Percentiles rank a stretch among this genome's conserved stretches.
phyloP scores from a whole-genome alignment of 2,888 invertebrate species.

The Cheilosia urbana region DNA sequence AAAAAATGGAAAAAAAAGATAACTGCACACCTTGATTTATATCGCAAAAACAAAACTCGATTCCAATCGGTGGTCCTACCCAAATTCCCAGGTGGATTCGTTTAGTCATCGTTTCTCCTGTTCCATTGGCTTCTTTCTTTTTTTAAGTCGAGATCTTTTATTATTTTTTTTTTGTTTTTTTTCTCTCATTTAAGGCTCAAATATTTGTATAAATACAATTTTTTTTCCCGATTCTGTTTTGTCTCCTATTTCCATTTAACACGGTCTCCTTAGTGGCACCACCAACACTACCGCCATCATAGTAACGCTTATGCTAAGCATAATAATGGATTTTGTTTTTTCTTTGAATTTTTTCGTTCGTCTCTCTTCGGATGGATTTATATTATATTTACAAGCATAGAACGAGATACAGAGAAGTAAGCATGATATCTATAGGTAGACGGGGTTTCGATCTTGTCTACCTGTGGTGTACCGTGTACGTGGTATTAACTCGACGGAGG shows the following conservation, averaged over 20 bases:
- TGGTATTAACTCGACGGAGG: conserved; percentile 58
- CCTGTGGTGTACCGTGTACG: conserved; percentile 67
- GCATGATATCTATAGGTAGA: conserved; percentile 48
- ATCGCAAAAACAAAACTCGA: conserved; percentile 59
- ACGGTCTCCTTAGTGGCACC: conserved; percentile 68
- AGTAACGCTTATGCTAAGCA: conserved; percentile 71
- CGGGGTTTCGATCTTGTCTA: conserved; percentile 68
- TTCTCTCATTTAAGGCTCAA: conserved; percentile 64
- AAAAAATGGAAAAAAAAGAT: conserved; percentile 18
- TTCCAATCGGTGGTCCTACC: conserved; percentile 70
- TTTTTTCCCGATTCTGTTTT: conserved; percentile 64
- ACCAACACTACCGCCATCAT: conserved; percentile 49
- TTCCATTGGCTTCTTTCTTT: conserved; percentile 41
- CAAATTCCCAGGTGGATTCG: conserved; percentile 75
- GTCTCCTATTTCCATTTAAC: conserved; percentile 73
- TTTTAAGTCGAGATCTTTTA: conserved; percentile 49
- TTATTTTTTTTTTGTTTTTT: conserved; percentile 18
- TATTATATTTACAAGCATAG: conserved; percentile 68
- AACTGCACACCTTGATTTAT: conserved; percentile 70
- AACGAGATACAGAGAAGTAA: conserved; percentile 45
- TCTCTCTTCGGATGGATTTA: conserved; percentile 55
- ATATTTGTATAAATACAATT: conserved; percentile 68
- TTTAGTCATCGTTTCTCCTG: conserved; percentile 72
- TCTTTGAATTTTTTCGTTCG: conserved; percentile 36
- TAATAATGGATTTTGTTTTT: conserved; percentile 71